A percentile compares a stretch with the other conserved stretches of the same genome.
These are phyloP conservation scores for Desmophyllum pertusum DNA, from an alignment of 92 coral and sea anemone genomes.

Conservation along the genomic window DNA sequence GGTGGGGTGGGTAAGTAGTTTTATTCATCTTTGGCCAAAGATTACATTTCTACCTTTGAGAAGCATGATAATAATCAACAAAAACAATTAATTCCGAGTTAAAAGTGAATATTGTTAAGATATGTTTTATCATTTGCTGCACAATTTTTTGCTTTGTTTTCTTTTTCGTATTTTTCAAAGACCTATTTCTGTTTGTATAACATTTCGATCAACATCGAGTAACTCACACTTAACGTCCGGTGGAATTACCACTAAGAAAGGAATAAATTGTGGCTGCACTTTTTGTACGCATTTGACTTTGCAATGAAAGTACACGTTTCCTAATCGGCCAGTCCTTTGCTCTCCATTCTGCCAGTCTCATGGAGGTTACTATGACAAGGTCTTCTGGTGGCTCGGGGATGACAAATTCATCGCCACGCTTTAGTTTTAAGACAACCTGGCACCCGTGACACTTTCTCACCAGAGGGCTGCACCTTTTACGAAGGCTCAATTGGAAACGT, in stretches of 20 bases:
- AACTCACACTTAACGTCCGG: not conserved
- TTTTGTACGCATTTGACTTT: not conserved
- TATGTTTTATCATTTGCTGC: not conserved
- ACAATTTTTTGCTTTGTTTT: not conserved
- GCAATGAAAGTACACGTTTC: not conserved
- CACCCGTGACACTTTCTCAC: conserved; percentile 16
- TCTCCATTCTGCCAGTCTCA: not conserved
- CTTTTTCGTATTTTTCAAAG: not conserved
- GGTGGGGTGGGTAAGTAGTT: too few species aligned
- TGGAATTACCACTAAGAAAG: not conserved
- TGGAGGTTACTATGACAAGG: not conserved
- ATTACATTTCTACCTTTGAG: too few species aligned
- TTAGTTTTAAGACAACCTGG: not conserved
- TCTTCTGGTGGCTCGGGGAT: not conserved
- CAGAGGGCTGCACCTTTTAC: conserved; percentile 12
- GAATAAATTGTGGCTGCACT: not conserved
- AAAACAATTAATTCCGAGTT: too few species aligned
- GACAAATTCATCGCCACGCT: not conserved
- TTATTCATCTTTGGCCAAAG: too few species aligned
- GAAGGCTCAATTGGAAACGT: conserved; percentile 17
- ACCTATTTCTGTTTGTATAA: not conserved
- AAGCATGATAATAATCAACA: too few species aligned
- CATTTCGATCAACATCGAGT: not conserved
- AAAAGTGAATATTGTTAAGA: too few species aligned
- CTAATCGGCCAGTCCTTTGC: not conserved